Evolutionary conservation across 2,888 invertebrate genomes (phyloP).

Genomic region (Coenonympha arcania): DNA sequence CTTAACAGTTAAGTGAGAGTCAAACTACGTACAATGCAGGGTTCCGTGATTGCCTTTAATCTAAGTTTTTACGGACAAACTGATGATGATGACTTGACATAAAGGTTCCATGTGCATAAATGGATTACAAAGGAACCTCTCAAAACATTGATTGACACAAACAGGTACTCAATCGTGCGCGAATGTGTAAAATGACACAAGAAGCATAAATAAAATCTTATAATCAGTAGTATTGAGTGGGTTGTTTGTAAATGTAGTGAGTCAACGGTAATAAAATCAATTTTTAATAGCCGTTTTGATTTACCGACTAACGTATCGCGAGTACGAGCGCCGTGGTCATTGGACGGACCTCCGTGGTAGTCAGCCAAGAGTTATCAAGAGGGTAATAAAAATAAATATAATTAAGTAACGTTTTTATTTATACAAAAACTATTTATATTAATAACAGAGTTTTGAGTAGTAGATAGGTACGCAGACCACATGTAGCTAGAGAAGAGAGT

Average conservation of each 20-base stretch:
- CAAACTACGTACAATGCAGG: no score
- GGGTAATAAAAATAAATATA: not conserved
- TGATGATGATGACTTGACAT: no score
- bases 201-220: conserved; percentile 5
- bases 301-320: conserved; percentile 22
- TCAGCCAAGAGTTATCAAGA: not conserved
- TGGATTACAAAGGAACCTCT: not conserved
- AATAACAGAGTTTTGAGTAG: no score
- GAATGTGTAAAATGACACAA: not conserved
- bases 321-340: not conserved
- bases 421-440: no score
- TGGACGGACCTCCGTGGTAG: conserved; percentile 12
- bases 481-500: no score
- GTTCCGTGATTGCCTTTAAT: no score
- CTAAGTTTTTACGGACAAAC: no score
- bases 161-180: not conserved
- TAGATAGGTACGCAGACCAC: no score
- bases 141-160: not conserved
- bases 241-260: conserved; percentile 15
- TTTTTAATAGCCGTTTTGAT: conserved; percentile 25
- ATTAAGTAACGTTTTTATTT: not conserved
- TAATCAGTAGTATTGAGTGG: conserved; percentile 11
- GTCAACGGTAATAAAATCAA: conserved; percentile 26
- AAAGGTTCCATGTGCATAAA: no score
- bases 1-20: no score